These are phyloP conservation scores for Dasysyrphus albostriatus DNA, from an alignment of 2,888 invertebrate genomes.

Conservation along the genomic window DNA sequence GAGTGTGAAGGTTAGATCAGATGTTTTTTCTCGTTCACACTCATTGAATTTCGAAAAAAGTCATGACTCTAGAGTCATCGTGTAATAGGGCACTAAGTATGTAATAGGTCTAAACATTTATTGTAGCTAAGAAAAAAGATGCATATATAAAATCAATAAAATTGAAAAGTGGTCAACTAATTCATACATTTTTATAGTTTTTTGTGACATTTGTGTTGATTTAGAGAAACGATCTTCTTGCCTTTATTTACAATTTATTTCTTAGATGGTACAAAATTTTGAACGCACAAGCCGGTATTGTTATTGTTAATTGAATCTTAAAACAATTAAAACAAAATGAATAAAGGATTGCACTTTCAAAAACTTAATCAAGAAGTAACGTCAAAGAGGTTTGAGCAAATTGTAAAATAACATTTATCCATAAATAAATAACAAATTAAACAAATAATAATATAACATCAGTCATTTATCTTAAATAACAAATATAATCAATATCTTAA, in stretches of 20 bases:
- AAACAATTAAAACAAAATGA: not conserved
- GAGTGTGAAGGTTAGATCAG: no score
- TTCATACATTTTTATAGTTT: not conserved
- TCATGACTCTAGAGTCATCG: no score
- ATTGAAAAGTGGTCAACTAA: not conserved
- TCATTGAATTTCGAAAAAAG: no score
- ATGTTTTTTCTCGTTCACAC: no score
- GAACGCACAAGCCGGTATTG: not conserved
- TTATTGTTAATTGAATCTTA: not conserved
- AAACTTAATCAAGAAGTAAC: not conserved
- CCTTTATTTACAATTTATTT: not conserved
- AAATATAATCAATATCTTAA: conserved; percentile 20
- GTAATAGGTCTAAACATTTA: conserved; percentile 24
- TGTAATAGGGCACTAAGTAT: no score
- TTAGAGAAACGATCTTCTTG: not conserved
- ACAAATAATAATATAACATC: conserved; percentile 58
- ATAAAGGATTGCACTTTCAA: not conserved
- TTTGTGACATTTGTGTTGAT: not conserved
- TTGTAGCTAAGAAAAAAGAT: not conserved
- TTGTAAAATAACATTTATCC: conserved; percentile 40
- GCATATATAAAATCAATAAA: not conserved
- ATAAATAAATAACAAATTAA: conserved; percentile 41
- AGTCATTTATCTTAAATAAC: conserved; percentile 64
- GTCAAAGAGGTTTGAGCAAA: conserved; percentile 28
- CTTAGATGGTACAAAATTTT: not conserved